Evolutionary conservation across 92 coral and sea anemone genomes (phyloP).

Genomic region (Ricordea florida): DNA sequence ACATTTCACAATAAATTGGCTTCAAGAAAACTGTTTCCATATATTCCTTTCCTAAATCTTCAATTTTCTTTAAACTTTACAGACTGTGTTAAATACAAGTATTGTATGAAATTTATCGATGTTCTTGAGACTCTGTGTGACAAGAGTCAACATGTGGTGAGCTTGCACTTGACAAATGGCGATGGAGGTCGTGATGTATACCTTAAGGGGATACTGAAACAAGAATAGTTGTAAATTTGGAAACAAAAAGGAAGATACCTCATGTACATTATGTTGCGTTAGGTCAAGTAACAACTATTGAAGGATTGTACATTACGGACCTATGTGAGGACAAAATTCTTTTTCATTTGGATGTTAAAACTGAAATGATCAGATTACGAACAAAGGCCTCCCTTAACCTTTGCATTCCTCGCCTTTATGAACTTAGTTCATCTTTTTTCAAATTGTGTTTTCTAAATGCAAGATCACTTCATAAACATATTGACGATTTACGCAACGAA

Average conservation of each 20-base stretch:
- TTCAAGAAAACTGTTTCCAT: no score
- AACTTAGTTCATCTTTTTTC: not conserved
- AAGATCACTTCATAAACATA: conserved; percentile 21
- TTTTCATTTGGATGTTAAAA: not conserved
- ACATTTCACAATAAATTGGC: no score
- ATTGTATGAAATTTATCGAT: no score
- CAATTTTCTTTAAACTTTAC: no score
- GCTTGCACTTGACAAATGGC: no score
- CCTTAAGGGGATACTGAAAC: conserved; percentile 1
- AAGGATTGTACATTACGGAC: not conserved
- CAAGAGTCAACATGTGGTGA: no score
- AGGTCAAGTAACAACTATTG: conserved; percentile 2
- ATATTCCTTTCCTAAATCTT: no score
- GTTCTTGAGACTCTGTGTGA: no score
- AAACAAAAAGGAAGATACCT: not conserved
- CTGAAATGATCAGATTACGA: conserved; percentile 11
- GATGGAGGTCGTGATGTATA: no score
- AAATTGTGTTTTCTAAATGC: conserved; percentile 25
- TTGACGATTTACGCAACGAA: conserved; percentile 17
- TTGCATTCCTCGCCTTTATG: not conserved
- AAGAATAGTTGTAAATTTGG: conserved; percentile 4
- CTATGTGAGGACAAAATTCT: conserved; percentile 11
- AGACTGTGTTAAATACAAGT: no score
- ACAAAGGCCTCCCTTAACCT: not conserved
- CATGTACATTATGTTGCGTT: conserved; percentile 20